These are phyloP conservation scores for Stenodera caucasica DNA, from an alignment of 2,888 invertebrate genomes.

Conservation along the genomic window DNA sequence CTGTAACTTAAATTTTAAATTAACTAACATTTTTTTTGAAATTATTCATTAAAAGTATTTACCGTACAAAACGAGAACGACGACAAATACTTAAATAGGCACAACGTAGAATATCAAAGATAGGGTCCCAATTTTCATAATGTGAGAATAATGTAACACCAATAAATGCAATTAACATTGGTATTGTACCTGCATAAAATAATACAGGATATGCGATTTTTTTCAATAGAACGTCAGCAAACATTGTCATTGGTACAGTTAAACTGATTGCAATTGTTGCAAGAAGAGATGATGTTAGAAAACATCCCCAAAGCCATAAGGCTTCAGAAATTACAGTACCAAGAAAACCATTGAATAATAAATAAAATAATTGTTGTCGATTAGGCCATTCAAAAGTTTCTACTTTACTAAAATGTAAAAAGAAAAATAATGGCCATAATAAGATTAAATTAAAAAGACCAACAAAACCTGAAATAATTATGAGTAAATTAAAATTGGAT, in stretches of 20 bases:
- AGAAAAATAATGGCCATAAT: conserved; percentile 87
- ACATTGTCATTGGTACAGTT: conserved; percentile 86
- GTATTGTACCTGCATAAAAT: conserved; percentile 78
- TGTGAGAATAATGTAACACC: conserved; percentile 70
- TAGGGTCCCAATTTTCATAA: conserved; percentile 82
- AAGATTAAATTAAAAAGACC: conserved; percentile 87
- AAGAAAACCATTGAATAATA: conserved; percentile 83
- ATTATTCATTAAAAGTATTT: conserved; percentile 32
- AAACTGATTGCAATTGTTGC: conserved; percentile 85
- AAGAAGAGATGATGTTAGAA: conserved; percentile 87
- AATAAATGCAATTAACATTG: conserved; percentile 76
- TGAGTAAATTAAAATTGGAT: neutral
- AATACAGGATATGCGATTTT: conserved; percentile 67
- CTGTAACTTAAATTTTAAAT: conserved; percentile 51
- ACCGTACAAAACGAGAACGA: conserved; percentile 58
- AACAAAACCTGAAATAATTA: conserved; percentile 74
- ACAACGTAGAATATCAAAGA: conserved; percentile 61
- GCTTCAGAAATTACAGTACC: conserved; percentile 92
- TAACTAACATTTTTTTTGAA: neutral
- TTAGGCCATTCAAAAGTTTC: conserved; percentile 88
- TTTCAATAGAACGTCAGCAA: conserved; percentile 77
- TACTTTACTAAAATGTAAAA: conserved; percentile 78
- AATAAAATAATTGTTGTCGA: conserved; percentile 74
- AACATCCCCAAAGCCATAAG: conserved; percentile 94
- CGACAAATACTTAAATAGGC: conserved; percentile 58